Evolutionary conservation across 2,113 vertebrate species (phyloP).

Genomic region (Grantiella picta): DNA sequence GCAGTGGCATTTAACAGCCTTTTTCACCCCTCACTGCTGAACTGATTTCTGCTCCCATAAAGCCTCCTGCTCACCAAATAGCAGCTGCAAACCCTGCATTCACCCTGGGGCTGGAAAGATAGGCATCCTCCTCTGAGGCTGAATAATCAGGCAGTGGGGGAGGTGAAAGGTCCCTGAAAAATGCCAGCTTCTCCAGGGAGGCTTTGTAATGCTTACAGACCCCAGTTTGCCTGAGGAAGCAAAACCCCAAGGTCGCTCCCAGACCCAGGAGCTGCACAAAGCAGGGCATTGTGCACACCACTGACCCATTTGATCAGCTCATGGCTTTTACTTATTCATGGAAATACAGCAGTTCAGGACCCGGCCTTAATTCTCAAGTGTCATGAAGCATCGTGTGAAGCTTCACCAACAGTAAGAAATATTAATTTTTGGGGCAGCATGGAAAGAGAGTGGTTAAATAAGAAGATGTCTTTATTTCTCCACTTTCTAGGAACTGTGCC

Average conservation of each 20-base stretch:
- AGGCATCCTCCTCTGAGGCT: constrained; percentile 6
- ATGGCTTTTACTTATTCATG: neutral
- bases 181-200: neutral
- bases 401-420: neutral
- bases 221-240: neutral
- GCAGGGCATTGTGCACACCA: neutral
- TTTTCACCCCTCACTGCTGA: neutral
- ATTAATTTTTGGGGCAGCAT: neutral
- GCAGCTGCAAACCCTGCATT: constrained; percentile 15
- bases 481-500: neutral
- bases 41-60: neutral
- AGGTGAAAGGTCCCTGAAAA: neutral
- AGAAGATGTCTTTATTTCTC: neutral
- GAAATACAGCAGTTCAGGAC: neutral
- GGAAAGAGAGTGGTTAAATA: neutral
- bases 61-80: neutral
- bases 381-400: neutral
- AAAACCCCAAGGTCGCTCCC: neutral
- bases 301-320: neutral
- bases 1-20: neutral
- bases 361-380: neutral
- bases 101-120: neutral
- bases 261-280: neutral
- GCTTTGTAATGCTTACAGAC: constrained; percentile 23
- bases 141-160: neutral